A percentile compares a stretch with the other conserved stretches of the same genome.
These are phyloP conservation scores for Chinchilla lanigera DNA, from an alignment of 2,113 vertebrate species.

Conservation along the genomic window DNA sequence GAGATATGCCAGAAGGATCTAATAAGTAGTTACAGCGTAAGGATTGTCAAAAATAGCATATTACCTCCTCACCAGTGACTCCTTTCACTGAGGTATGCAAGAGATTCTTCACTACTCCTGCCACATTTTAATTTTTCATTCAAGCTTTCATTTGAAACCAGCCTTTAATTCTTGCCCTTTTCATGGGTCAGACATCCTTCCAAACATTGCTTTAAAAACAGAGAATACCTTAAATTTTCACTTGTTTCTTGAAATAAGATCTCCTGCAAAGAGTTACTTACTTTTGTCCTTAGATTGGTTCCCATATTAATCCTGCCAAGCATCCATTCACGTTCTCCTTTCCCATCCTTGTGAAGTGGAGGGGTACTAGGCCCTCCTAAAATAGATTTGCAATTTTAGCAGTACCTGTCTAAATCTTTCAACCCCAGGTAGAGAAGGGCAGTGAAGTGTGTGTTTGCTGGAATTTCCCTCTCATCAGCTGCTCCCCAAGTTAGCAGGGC, in stretches of 20 bases:
- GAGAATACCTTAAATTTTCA: neutral
- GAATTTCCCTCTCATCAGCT: neutral
- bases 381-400: neutral
- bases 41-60: too few species aligned
- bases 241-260: conserved; percentile 26
- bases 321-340: neutral
- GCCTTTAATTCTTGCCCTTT: neutral
- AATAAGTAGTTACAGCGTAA: too few species aligned
- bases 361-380: neutral
- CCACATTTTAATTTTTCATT: neutral
- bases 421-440: neutral
- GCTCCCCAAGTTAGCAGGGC: neutral
- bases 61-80: too few species aligned
- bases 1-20: too few species aligned
- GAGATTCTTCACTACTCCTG: neutral
- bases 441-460: neutral
- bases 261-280: neutral
- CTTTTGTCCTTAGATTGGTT: neutral
- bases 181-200: neutral
- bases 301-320: neutral
- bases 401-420: neutral
- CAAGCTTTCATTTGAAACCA: conserved; percentile 10
- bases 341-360: neutral
- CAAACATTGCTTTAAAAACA: conserved; percentile 33
- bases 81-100: too few species aligned